Conservation (phyloP, 1,140 invertebrate species). For the Acromyrmex charruanus region DNA sequence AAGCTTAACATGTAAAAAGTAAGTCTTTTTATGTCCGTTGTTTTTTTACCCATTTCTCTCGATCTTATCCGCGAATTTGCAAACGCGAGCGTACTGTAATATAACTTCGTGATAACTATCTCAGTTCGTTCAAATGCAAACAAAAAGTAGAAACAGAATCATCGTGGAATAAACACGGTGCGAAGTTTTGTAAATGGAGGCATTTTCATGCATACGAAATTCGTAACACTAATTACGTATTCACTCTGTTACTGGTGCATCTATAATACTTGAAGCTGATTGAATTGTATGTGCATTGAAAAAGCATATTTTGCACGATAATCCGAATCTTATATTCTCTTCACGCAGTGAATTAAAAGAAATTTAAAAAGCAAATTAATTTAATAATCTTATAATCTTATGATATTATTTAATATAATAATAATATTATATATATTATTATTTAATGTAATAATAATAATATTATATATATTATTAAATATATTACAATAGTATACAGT, state of each 20-base stretch:
- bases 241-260: neutral
- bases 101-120: slow-evolving; percentile 45
- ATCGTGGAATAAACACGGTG: slow-evolving; percentile 13
- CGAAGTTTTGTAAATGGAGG: slow-evolving; percentile 33
- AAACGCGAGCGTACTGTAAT: slow-evolving; percentile 14
- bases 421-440: too few relatives aligned
- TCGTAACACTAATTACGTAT: slow-evolving; percentile 30
- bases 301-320: neutral
- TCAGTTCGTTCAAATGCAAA: slow-evolving; percentile 15
- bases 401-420: too few relatives aligned
- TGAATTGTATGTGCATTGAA: neutral
- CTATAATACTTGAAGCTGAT: slow-evolving; percentile 13
- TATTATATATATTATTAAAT: too few relatives aligned
- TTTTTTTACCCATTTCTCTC: neutral
- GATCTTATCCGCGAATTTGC: neutral
- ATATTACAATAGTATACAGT: too few relatives aligned
- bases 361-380: slow-evolving; percentile 8
- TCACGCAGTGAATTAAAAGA: neutral
- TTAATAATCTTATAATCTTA: neutral
- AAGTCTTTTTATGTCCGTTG: neutral
- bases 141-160: slow-evolving; percentile 31
- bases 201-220: slow-evolving; percentile 44
- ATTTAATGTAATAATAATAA: too few relatives aligned
- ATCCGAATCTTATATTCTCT: neutral
- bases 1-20: slow-evolving; percentile 20